phyloP scores from a whole-genome alignment of 2,797 vertebrate genomes.

The Nasua narica region DNA sequence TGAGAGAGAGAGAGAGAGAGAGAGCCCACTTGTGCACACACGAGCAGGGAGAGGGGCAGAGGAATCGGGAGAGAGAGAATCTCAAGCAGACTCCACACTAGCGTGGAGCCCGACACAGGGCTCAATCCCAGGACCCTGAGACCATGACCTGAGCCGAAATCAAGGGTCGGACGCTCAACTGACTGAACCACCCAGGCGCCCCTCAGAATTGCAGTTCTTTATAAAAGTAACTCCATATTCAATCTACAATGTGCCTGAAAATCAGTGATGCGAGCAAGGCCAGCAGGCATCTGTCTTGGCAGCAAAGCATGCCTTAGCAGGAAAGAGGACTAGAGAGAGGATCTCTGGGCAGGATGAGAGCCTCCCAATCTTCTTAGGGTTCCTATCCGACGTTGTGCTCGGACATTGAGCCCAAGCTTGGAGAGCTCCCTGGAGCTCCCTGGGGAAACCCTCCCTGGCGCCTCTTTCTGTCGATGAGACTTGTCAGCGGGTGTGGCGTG shows the following conservation, averaged over 20 bases:
- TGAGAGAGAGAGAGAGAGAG: no score
- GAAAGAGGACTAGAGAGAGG: neutral
- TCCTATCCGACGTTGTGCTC: neutral
- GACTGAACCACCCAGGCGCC: no score
- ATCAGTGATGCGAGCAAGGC: neutral
- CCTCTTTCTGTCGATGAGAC: neutral
- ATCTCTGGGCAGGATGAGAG: no score
- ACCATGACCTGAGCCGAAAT: no score
- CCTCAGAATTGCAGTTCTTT: neutral
- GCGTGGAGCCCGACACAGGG: no score
- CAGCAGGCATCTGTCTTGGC: neutral
- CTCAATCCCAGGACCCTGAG: no score
- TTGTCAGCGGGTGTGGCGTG: neutral
- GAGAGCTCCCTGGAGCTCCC: neutral
- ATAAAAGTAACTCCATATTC: neutral
- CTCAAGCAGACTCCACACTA: no score
- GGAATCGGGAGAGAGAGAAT: no score
- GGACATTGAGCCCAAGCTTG: neutral
- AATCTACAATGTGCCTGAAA: neutral
- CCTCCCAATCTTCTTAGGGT: neutral
- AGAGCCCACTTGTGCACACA: rapidly evolving
- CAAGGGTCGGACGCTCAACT: no score
- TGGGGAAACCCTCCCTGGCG: neutral
- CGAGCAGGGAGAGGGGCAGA: no score
- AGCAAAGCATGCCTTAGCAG: no score